A percentile compares a stretch with the other conserved stretches of the same genome.
Conservation (phyloP, 2,888 invertebrate genomes). For the Agrypnus murinus region DNA sequence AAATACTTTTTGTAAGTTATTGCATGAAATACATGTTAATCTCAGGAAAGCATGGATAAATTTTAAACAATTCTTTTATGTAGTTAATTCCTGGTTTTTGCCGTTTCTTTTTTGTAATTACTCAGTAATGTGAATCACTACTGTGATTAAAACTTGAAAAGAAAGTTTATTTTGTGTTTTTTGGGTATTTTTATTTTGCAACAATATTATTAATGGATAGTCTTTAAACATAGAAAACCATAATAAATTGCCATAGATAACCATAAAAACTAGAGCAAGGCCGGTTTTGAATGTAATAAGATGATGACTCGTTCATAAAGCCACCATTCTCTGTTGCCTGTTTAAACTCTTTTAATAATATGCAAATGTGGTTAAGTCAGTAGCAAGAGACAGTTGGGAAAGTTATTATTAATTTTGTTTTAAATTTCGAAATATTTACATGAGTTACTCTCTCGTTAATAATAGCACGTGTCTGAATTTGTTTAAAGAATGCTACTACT, state of each 20-base stretch:
- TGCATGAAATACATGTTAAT: background rate
- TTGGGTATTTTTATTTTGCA: slow-evolving; percentile 1
- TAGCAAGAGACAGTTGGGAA: background rate
- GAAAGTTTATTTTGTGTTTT: background rate
- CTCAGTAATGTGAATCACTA: too few species aligned
- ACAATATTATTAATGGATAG: background rate
- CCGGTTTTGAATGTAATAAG: slow-evolving; percentile 36
- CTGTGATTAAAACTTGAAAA: background rate
- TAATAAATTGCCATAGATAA: slow-evolving; percentile 2
- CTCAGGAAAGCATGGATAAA: background rate
- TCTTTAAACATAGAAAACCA: background rate
- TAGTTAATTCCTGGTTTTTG: background rate
- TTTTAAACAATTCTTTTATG: background rate
- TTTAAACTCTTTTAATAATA: slow-evolving; percentile 6
- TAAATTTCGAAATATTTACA: too few species aligned
- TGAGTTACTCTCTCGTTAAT: background rate
- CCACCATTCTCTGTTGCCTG: background rate
- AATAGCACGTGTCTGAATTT: slow-evolving; percentile 2
- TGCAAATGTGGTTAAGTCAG: slow-evolving; percentile 11
- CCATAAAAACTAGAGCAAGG: slow-evolving; percentile 29
- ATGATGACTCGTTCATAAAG: slow-evolving; percentile 11
- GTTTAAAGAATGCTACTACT: background rate
- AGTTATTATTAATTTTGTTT: background rate
- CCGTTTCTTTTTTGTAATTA: too few species aligned
- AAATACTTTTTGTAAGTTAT: background rate